A percentile compares a stretch with the other conserved stretches of the same genome.
These are phyloP conservation scores for Xylocampa areola DNA, from an alignment of 2,888 invertebrate species.

Conservation along the genomic window DNA sequence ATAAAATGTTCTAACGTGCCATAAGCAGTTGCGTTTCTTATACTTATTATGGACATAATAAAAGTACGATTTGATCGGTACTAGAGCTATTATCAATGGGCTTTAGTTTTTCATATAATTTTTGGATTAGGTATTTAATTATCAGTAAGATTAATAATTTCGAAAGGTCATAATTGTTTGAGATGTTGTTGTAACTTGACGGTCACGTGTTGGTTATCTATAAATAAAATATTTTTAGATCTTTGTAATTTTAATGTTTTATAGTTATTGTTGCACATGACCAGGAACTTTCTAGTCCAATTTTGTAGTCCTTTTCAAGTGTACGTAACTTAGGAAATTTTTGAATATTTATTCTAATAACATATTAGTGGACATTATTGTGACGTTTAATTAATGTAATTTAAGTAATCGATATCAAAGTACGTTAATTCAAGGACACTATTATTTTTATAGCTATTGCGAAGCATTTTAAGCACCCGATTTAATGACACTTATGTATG, in stretches of 20 bases:
- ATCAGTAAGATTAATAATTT: conserved; percentile 16
- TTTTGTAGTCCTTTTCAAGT: conserved; percentile 54
- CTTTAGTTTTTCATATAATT: conserved; percentile 14
- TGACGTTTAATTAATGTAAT: conserved; percentile 9
- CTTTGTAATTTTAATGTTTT: conserved; percentile 32
- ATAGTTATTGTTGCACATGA: conserved; percentile 41
- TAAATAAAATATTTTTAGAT: conserved; percentile 37
- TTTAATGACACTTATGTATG: conserved; percentile 14
- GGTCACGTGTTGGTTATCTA: conserved; percentile 14
- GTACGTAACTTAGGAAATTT: conserved; percentile 44
- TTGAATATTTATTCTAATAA: conserved; percentile 22
- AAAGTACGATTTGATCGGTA: conserved; percentile 16
- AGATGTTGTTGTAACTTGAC: conserved; percentile 3
- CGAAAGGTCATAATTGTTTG: conserved; percentile 2
- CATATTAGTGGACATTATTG: conserved; percentile 28
- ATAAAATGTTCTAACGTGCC: conserved; percentile 32
- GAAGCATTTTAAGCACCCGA: conserved; percentile 8
- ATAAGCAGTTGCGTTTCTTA: conserved; percentile 18
- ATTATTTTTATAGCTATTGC: conserved; percentile 4
- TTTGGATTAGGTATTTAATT: conserved; percentile 5
- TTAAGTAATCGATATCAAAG: conserved; percentile 25
- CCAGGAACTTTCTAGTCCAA: conserved; percentile 58
- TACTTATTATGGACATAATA: neutral
- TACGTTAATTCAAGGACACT: conserved; percentile 14
- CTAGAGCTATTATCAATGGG: conserved; percentile 7